These are phyloP conservation scores for Drosophila multiciliata DNA, from an alignment of 2,888 invertebrate species.

Conservation along the genomic window DNA sequence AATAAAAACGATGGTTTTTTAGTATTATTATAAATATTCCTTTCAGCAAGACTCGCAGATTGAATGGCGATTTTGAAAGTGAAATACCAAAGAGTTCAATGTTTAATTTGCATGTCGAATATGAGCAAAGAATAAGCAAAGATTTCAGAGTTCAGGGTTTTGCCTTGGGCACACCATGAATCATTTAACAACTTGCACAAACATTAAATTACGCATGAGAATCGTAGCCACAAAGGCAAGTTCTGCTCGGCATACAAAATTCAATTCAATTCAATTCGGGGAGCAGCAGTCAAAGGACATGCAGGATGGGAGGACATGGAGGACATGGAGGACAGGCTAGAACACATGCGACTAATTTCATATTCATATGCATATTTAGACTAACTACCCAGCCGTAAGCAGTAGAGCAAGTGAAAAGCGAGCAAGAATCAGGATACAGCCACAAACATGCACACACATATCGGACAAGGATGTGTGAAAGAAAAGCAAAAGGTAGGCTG, in stretches of 20 bases:
- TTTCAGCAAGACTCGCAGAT: neutral
- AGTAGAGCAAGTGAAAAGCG: slow-evolving; percentile 25
- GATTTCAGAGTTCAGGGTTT: slow-evolving; percentile 1
- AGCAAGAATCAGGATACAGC: neutral
- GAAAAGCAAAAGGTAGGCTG: slow-evolving; percentile 26
- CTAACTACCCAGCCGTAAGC: slow-evolving; percentile 63
- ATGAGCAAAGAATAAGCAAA: slow-evolving; percentile 1
- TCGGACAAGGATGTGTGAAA: slow-evolving; percentile 11
- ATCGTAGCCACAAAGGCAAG: slow-evolving; percentile 45
- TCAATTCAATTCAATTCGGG: slow-evolving; percentile 67
- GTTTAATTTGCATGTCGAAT: slow-evolving; percentile 22
- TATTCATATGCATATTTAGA: slow-evolving; percentile 77
- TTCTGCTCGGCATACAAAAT: slow-evolving; percentile 47
- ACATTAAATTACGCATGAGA: slow-evolving; percentile 70
- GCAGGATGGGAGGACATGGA: slow-evolving; percentile 9
- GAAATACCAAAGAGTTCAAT: slow-evolving; percentile 5
- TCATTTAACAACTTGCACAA: slow-evolving; percentile 70
- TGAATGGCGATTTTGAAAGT: neutral
- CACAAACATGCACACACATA: neutral
- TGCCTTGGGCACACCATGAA: slow-evolving; percentile 47
- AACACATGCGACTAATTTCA: slow-evolving; percentile 77
- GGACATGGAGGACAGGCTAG: slow-evolving; percentile 20
- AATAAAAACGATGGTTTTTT: neutral
- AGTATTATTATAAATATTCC: neutral
- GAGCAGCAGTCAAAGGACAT: slow-evolving; percentile 22